phyloP scores from a whole-genome alignment of 1,140 invertebrate genomes.

The Melitaea cinxia region DNA sequence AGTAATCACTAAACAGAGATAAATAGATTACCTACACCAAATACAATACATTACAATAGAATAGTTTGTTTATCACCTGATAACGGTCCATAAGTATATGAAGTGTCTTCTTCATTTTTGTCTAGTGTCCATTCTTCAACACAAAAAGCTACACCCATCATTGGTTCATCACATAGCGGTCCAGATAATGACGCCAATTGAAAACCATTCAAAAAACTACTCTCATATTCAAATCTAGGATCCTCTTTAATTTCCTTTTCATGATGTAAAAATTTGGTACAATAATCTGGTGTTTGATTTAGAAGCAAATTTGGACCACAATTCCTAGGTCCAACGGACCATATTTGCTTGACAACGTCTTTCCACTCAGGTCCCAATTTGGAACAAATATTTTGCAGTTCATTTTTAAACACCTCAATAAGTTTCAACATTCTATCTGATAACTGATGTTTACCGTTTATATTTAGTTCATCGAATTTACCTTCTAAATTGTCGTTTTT shows the following conservation, averaged over 20 bases:
- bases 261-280: slow-evolving; percentile 73
- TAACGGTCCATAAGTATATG: slow-evolving; percentile 80
- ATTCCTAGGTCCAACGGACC: slow-evolving; percentile 94
- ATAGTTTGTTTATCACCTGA: slow-evolving; percentile 71
- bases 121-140: slow-evolving; percentile 90
- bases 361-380: slow-evolving; percentile 83
- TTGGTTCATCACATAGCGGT: slow-evolving; percentile 97
- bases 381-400: slow-evolving; percentile 85
- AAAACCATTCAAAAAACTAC: slow-evolving; percentile 96
- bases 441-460: slow-evolving; percentile 60
- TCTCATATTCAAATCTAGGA: slow-evolving; percentile 85
- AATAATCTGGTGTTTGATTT: slow-evolving; percentile 86
- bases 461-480: slow-evolving; percentile 54
- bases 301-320: slow-evolving; percentile 95
- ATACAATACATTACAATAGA: no score
- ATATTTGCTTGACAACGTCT: slow-evolving; percentile 88
- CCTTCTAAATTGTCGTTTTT: slow-evolving; percentile 64
- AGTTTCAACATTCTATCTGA: slow-evolving; percentile 82
- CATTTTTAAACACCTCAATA: slow-evolving; percentile 84
- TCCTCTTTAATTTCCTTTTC: slow-evolving; percentile 75
- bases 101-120: slow-evolving; percentile 75
- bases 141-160: slow-evolving; percentile 96
- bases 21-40: no score
- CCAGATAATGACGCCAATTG: slow-evolving; percentile 95
- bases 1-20: no score